A percentile compares a stretch with the other conserved stretches of the same genome.
Evolutionary conservation across 2,888 invertebrate species (phyloP).

Genomic region (Lamellibrachia satsuma): DNA sequence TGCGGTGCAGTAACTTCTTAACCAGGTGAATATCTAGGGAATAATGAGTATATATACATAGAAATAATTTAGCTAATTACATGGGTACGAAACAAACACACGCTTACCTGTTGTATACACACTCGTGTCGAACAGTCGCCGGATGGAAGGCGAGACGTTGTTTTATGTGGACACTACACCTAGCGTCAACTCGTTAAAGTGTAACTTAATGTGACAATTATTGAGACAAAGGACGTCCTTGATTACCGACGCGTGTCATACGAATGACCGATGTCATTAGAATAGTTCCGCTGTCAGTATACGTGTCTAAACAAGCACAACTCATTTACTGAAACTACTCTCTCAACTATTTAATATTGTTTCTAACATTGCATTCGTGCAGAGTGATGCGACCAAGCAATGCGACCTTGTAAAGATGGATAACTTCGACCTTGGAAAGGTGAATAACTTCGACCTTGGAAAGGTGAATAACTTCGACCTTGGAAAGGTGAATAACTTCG

Average conservation of each 20-base stretch:
- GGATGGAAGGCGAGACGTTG: not conserved
- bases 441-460: not conserved
- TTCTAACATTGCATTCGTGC: not conserved
- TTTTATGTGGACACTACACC: not conserved
- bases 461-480: not conserved
- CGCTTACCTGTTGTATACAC: not conserved
- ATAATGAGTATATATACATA: not conserved
- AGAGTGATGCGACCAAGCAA: not conserved
- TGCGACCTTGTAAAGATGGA: not conserved
- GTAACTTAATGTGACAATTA: not conserved
- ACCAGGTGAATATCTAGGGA: not conserved
- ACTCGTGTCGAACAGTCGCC: not conserved
- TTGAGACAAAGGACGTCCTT: not conserved
- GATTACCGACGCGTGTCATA: not conserved
- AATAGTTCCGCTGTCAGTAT: not conserved
- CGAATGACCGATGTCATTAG: not conserved
- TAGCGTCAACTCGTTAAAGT: not conserved
- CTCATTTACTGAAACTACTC: not conserved
- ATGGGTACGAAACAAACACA: not conserved
- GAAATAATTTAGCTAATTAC: not conserved
- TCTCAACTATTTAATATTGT: not conserved
- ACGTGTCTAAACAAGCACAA: not conserved
- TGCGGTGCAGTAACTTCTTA: not conserved
- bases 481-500: not conserved
- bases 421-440: not conserved